phyloP scores from a whole-genome alignment of 2,113 vertebrate genomes.

The Cricetomys ansorgei region DNA sequence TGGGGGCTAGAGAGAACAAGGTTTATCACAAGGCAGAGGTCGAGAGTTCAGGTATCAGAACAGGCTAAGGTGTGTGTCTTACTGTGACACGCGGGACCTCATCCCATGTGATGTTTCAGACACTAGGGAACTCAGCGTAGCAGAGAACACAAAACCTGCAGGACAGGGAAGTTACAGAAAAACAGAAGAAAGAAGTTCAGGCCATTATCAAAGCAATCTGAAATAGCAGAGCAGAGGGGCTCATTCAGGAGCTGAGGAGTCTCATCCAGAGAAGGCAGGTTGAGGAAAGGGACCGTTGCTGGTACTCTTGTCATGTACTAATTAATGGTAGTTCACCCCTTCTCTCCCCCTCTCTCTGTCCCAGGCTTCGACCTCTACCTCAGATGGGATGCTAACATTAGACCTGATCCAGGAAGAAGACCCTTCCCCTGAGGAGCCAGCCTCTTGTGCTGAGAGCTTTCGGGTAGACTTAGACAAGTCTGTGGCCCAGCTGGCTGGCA shows the following conservation, averaged over 20 bases:
- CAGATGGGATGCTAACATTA: slow-evolving; percentile 95
- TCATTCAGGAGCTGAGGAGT: neutral
- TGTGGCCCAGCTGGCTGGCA: slow-evolving; percentile 72
- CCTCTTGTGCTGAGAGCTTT: slow-evolving; percentile 89
- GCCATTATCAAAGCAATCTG: neutral
- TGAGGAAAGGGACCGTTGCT: neutral
- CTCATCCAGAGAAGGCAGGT: fast-evolving
- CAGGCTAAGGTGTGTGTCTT: neutral
- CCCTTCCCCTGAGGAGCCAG: slow-evolving; percentile 83
- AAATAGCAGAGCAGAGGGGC: neutral
- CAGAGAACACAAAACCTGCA: neutral
- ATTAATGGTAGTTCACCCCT: fast-evolving
- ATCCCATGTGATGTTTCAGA: neutral
- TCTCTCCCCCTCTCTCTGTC: neutral
- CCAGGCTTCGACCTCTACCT: slow-evolving; percentile 95
- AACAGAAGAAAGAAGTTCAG: neutral
- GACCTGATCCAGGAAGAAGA: slow-evolving; percentile 98
- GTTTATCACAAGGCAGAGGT: neutral
- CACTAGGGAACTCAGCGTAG: neutral
- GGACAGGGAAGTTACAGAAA: neutral
- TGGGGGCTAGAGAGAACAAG: neutral
- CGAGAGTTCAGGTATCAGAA: neutral
- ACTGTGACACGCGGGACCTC: neutral
- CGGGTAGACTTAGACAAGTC: slow-evolving; percentile 89
- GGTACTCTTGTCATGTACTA: fast-evolving